A percentile compares a stretch with the other conserved stretches of the same genome.
phyloP scores from a whole-genome alignment of 2,888 invertebrate genomes.

The Amiota communis region DNA sequence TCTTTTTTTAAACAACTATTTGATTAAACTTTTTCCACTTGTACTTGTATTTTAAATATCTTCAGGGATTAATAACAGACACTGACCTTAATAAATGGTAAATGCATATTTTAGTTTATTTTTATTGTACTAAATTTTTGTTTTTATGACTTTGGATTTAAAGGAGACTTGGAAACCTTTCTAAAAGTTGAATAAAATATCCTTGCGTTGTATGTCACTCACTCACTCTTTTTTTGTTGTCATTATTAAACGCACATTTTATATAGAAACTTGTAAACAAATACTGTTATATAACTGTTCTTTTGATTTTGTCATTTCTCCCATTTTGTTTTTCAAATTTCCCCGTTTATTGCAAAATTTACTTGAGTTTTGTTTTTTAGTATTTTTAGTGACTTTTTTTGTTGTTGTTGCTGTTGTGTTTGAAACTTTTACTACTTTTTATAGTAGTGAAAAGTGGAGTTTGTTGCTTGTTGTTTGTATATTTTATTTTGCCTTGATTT shows the following conservation, averaged over 20 bases:
- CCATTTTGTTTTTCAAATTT: background rate
- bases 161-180: too few relatives aligned
- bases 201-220: too few relatives aligned
- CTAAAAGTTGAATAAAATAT: too few relatives aligned
- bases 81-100: too few relatives aligned
- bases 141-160: too few relatives aligned
- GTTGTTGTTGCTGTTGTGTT: slow-evolving; percentile 54
- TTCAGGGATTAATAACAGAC: too few relatives aligned
- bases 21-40: too few relatives aligned
- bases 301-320: slow-evolving; percentile 24
- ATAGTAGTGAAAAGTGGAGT: slow-evolving; percentile 56
- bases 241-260: slow-evolving; percentile 20
- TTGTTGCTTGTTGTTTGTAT: slow-evolving; percentile 12
- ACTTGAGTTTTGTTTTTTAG: slow-evolving; percentile 17
- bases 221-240: slow-evolving; percentile 13
- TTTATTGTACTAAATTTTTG: too few relatives aligned
- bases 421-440: slow-evolving; percentile 66
- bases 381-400: slow-evolving; percentile 59
- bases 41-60: too few relatives aligned
- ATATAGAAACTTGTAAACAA: background rate
- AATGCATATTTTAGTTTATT: too few relatives aligned
- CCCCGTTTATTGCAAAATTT: slow-evolving; percentile 21
- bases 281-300: background rate
- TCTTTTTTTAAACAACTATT: too few relatives aligned
- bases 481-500: background rate